Evolutionary conservation across 2,797 vertebrate species (phyloP).

Genomic region (Intellagama lesueurii): DNA sequence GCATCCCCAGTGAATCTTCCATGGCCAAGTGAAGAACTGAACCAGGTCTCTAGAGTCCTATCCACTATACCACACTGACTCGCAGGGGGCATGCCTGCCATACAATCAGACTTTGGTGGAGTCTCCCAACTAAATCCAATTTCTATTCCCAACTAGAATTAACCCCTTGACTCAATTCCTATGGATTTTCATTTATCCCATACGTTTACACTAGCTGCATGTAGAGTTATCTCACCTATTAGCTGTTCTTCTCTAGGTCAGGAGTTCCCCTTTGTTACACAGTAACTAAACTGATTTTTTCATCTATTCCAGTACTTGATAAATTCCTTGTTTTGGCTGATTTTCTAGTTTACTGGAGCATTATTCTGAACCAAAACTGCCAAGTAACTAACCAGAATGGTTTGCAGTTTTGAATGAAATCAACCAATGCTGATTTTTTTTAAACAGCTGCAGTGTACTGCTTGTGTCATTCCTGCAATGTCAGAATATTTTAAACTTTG

Average conservation of each 20-base stretch:
- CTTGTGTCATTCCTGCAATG: not conserved
- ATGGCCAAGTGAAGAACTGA: no score
- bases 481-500: not conserved
- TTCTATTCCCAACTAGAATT: no score
- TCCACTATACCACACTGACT: no score
- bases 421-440: not conserved
- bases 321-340: not conserved
- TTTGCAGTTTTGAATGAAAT: not conserved
- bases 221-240: not conserved
- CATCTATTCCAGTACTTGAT: not conserved
- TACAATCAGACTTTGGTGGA: not conserved
- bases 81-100: not conserved
- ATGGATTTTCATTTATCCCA: no score
- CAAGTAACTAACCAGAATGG: not conserved
- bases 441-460: not conserved
- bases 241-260: not conserved
- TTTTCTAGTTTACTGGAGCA: not conserved
- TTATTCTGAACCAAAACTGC: not conserved
- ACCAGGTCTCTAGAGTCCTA: no score
- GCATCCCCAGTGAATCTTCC: no score
- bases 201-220: not conserved
- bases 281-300: not conserved
- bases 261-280: not conserved
- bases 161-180: no score
- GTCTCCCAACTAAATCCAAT: not conserved